These are phyloP conservation scores for Macquaria ambigua DNA, from an alignment of 2,113 vertebrate genomes.

Conservation along the genomic window DNA sequence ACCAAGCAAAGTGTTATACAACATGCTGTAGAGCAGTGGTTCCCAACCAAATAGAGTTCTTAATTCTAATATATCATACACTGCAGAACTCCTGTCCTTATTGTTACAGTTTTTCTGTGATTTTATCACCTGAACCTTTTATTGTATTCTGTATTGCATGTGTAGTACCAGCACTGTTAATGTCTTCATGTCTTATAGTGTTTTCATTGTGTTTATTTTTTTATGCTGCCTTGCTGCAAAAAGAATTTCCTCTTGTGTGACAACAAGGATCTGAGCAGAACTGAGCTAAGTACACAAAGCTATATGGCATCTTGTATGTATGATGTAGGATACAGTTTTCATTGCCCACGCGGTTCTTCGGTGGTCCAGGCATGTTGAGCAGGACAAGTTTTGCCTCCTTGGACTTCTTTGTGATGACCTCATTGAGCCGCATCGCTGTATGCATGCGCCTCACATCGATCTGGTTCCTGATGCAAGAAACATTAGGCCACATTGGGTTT, in stretches of 20 bases:
- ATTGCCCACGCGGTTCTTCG: constrained; percentile 93
- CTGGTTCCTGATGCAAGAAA: constrained; percentile 88
- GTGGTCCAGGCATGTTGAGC: constrained; percentile 98
- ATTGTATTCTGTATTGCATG: background rate
- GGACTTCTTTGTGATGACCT: constrained; percentile 95
- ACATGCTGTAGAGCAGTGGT: background rate
- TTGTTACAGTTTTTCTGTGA: background rate
- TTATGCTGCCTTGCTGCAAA: background rate
- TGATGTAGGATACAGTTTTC: constrained; percentile 94
- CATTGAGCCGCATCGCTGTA: constrained; percentile 95
- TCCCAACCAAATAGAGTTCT: background rate
- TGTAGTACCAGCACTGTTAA: background rate
- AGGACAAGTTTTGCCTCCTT: constrained; percentile 95
- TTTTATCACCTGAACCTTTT: background rate
- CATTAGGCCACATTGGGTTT: background rate
- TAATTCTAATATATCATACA: background rate
- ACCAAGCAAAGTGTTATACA: background rate
- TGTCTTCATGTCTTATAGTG: background rate
- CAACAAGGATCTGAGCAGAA: background rate
- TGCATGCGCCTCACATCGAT: constrained; percentile 96
- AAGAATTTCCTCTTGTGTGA: background rate
- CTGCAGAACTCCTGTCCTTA: background rate
- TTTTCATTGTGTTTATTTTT: background rate
- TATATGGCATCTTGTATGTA: background rate
- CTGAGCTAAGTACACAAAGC: background rate